These are phyloP conservation scores for Platycercus adscitus DNA, from an alignment of 2,113 vertebrate genomes.

Conservation along the genomic window DNA sequence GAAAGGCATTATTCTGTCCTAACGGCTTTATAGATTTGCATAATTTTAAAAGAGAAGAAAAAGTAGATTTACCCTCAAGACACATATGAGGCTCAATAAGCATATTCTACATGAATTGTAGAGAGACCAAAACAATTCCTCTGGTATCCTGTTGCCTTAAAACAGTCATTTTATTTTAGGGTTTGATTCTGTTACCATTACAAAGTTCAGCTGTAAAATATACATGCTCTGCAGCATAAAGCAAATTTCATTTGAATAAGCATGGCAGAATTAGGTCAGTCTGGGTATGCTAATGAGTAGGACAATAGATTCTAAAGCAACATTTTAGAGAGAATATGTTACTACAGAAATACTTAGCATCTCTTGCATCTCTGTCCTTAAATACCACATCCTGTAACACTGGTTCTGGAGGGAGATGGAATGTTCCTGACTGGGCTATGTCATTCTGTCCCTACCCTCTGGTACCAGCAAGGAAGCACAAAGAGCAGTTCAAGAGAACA, in stretches of 20 bases:
- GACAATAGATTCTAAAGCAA: not conserved
- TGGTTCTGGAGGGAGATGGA: not conserved
- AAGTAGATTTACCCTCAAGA: not conserved
- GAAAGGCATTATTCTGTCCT: constrained; percentile 16
- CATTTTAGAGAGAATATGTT: not conserved
- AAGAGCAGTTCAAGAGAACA: not conserved
- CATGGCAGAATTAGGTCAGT: constrained; percentile 46
- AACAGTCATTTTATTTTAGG: not conserved
- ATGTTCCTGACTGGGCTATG: not conserved
- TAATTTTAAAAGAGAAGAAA: not conserved
- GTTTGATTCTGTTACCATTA: not conserved
- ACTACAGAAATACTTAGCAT: not conserved
- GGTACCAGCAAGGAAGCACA: not conserved
- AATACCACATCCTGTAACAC: not conserved
- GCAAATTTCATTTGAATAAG: constrained; percentile 33
- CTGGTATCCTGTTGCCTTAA: not conserved
- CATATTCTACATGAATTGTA: not conserved
- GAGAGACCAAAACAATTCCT: not conserved
- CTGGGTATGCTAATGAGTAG: not conserved
- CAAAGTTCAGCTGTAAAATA: constrained; percentile 16
- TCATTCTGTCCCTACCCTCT: not conserved
- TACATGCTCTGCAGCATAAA: not conserved
- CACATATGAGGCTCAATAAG: not conserved
- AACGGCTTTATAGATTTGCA: not conserved
- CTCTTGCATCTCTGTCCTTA: not conserved